Evolutionary conservation across 2,888 invertebrate species (phyloP).

Genomic region (Silvanus unidentatus): DNA sequence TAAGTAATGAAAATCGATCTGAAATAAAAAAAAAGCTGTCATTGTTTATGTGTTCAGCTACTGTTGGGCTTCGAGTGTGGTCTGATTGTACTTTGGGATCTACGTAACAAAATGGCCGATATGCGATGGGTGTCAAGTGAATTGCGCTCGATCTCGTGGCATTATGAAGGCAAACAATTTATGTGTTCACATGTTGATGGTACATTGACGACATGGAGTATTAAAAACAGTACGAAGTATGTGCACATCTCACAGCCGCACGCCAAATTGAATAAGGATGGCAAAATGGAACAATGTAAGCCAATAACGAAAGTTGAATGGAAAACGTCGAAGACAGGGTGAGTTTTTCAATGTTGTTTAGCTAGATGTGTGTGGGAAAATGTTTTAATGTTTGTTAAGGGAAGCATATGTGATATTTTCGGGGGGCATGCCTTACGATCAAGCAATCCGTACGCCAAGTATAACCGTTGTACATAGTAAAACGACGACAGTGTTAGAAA

Average conservation of each 20-base stretch:
- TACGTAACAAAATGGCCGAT: slow-evolving; percentile 80
- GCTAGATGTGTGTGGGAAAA: background rate
- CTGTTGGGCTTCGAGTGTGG: slow-evolving; percentile 95
- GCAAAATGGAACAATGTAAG: slow-evolving; percentile 88
- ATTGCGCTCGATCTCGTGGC: slow-evolving; percentile 89
- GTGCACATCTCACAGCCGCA: slow-evolving; percentile 83
- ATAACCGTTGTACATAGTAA: slow-evolving; percentile 95
- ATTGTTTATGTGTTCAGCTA: slow-evolving; percentile 56
- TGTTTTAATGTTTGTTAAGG: slow-evolving; percentile 49
- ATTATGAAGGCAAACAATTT: slow-evolving; percentile 95
- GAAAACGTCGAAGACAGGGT: slow-evolving; percentile 84
- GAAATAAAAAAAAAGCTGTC: background rate
- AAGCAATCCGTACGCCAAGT: slow-evolving; percentile 83
- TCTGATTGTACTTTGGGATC: slow-evolving; percentile 92
- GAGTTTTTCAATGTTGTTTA: slow-evolving; percentile 32
- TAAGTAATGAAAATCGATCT: slow-evolving; percentile 45
- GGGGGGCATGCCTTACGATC: slow-evolving; percentile 89
- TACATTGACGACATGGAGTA: slow-evolving; percentile 89
- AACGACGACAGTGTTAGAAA: slow-evolving; percentile 95
- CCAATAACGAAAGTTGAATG: slow-evolving; percentile 94
- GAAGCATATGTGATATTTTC: slow-evolving; percentile 96
- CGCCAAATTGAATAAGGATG: slow-evolving; percentile 87
- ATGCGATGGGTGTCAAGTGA: slow-evolving; percentile 73
- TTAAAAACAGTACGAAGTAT: slow-evolving; percentile 71
- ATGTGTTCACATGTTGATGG: slow-evolving; percentile 96